A percentile compares a stretch with the other conserved stretches of the same genome.
Evolutionary conservation across 2,113 vertebrate species (phyloP).

Genomic region (Paraplagusia blochii): DNA sequence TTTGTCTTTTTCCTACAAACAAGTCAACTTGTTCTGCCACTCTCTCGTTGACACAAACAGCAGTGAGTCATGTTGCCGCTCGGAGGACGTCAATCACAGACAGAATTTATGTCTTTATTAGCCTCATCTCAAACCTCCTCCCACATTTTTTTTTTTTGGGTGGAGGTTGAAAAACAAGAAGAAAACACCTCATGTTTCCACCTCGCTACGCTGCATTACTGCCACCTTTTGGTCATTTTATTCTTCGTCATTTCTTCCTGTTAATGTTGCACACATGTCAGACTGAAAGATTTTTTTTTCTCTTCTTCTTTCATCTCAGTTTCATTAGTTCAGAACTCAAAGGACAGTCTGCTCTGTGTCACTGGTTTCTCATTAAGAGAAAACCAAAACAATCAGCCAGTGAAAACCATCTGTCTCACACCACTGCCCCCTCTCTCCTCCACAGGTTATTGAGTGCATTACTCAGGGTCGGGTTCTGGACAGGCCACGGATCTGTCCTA

Average conservation of each 20-base stretch:
- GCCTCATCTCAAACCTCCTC: slow-evolving; percentile 28
- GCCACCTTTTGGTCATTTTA: too few species aligned
- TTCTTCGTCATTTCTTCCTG: neutral
- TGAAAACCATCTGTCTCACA: slow-evolving; percentile 45
- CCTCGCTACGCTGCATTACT: too few species aligned
- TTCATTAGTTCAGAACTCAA: slow-evolving; percentile 62
- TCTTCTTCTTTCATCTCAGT: slow-evolving; percentile 55
- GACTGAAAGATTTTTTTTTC: slow-evolving; percentile 41
- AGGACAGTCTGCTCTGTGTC: slow-evolving; percentile 29
- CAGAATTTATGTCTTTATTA: slow-evolving; percentile 33
- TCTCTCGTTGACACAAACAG: slow-evolving; percentile 13
- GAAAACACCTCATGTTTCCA: too few species aligned
- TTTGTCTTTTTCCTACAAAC: too few species aligned
- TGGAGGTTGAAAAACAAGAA: too few species aligned
- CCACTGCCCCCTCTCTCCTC: slow-evolving; percentile 39
- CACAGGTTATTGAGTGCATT: slow-evolving; percentile 81
- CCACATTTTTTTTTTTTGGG: too few species aligned
- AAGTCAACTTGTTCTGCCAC: too few species aligned
- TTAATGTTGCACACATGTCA: slow-evolving; percentile 37
- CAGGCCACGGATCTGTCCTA: slow-evolving; percentile 78
- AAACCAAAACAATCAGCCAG: slow-evolving; percentile 52
- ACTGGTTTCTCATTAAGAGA: slow-evolving; percentile 53
- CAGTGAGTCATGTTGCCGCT: slow-evolving; percentile 40
- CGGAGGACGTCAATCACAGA: slow-evolving; percentile 32
- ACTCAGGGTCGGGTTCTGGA: slow-evolving; percentile 82